These are phyloP conservation scores for human DNA, from an alignment of 2,113 vertebrate genomes.

Conservation along the genomic window DNA sequence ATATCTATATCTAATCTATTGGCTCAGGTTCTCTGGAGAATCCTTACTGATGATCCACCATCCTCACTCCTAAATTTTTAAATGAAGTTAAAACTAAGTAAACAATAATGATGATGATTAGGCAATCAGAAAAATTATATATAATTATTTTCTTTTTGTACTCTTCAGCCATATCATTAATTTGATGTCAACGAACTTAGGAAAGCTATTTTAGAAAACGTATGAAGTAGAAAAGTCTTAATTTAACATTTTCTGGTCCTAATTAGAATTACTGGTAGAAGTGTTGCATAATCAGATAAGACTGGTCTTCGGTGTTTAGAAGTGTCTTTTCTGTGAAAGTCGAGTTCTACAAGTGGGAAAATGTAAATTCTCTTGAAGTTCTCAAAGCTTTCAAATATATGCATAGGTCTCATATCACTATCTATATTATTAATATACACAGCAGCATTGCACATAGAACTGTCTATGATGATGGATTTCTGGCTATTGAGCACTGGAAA, in stretches of 20 bases:
- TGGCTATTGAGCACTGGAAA: not conserved
- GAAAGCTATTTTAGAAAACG: constrained; percentile 50
- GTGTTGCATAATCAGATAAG: constrained; percentile 25
- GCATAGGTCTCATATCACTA: not conserved
- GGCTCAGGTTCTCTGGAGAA: not conserved
- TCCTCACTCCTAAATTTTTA: constrained; percentile 2
- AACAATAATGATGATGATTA: not conserved
- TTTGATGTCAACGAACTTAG: constrained; percentile 59
- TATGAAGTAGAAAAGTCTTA: constrained; percentile 61
- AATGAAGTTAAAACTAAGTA: constrained; percentile 45
- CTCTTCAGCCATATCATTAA: constrained; percentile 30
- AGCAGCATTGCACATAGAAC: not conserved
- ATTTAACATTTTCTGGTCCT: constrained; percentile 57
- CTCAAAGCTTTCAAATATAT: not conserved
- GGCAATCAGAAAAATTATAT: constrained; percentile 31
- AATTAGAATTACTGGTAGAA: constrained; percentile 57
- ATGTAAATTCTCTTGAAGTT: constrained; percentile 25
- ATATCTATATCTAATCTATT: not conserved
- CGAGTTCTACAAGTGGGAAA: not conserved
- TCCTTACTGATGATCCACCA: not conserved
- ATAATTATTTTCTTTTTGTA: constrained; percentile 27
- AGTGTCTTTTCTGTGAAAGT: constrained; percentile 48
- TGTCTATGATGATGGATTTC: constrained; percentile 15
- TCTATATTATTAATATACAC: not conserved
- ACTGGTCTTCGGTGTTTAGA: not conserved